phyloP scores from a whole-genome alignment of 1,140 invertebrate genomes.

The Portunus trituberculatus region DNA sequence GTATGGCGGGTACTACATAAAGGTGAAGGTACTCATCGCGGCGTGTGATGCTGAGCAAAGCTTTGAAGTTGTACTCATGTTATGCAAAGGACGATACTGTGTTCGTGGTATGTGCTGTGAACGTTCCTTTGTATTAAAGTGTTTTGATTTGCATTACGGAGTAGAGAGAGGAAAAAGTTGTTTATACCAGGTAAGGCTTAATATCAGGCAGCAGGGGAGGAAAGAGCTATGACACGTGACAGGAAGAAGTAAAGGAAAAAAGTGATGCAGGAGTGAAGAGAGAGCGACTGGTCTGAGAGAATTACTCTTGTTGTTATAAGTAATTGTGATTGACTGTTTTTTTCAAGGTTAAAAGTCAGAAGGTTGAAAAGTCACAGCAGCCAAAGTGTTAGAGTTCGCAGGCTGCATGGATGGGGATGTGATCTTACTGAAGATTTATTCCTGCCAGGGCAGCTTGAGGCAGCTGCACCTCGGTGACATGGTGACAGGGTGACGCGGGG shows the following conservation, averaged over 20 bases:
- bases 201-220: background rate
- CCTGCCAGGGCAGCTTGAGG: background rate
- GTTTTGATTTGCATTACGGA: background rate
- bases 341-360: too few relatives aligned
- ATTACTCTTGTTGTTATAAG: too few relatives aligned
- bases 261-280: background rate
- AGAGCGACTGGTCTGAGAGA: background rate
- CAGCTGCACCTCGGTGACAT: background rate
- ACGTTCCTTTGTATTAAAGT: background rate
- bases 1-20: background rate
- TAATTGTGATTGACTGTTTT: too few relatives aligned
- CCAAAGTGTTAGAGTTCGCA: too few relatives aligned
- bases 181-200: background rate
- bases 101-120: background rate
- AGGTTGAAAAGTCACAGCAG: too few relatives aligned
- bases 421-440: background rate
- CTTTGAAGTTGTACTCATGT: background rate
- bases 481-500: background rate
- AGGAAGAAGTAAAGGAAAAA: background rate
- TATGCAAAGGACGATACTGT: background rate
- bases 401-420: too few relatives aligned
- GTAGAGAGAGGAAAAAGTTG: background rate
- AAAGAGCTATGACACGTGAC: too few relatives aligned
- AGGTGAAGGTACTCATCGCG: background rate
- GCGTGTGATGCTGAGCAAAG: background rate